A percentile compares a stretch with the other conserved stretches of the same genome.
phyloP scores from a whole-genome alignment of 2,113 vertebrate species.

The Dromas ardeola region DNA sequence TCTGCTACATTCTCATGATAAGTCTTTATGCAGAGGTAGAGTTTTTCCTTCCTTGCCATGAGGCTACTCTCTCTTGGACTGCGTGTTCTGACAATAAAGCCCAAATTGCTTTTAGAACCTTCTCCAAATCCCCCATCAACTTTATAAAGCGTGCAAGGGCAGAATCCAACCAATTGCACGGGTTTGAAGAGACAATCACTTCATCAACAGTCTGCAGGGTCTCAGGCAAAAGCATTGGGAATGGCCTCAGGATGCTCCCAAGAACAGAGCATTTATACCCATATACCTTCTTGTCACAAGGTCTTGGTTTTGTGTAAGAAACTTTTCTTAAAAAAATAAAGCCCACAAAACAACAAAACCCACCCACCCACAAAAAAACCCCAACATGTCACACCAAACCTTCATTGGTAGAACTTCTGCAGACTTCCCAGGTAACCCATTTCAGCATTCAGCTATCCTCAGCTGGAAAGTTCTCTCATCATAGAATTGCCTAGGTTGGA shows the following conservation, averaged over 20 bases:
- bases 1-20: background rate
- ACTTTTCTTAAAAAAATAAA: background rate
- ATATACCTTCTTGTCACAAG: background rate
- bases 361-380: no score
- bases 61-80: background rate
- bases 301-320: background rate
- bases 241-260: background rate
- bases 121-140: background rate
- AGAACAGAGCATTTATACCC: background rate
- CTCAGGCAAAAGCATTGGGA: background rate
- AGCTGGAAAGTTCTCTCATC: background rate
- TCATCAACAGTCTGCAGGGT: rapidly evolving
- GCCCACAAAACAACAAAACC: background rate
- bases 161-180: background rate
- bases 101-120: background rate
- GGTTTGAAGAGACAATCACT: background rate
- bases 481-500: background rate
- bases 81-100: background rate
- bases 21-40: background rate
- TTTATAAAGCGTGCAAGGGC: background rate
- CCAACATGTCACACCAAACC: background rate
- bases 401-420: background rate
- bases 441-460: background rate
- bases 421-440: background rate
- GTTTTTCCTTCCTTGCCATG: background rate